Evolutionary conservation across 2,113 vertebrate genomes (phyloP).

Genomic region (Parus major): DNA sequence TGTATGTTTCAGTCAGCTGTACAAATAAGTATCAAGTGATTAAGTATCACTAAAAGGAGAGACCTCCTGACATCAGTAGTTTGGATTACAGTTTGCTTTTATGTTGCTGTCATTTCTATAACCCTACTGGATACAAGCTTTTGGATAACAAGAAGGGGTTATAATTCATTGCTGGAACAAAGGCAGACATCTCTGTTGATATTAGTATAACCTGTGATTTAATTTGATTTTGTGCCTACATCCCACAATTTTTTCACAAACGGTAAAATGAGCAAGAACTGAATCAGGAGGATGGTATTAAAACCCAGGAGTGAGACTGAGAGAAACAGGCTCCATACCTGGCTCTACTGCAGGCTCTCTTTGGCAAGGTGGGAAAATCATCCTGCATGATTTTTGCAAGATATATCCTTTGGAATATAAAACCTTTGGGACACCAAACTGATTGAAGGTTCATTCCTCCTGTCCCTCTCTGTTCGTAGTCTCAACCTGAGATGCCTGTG

Average conservation of each 20-base stretch:
- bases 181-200: not conserved
- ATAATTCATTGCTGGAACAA: not conserved
- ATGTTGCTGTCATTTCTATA: not conserved
- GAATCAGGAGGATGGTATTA: not conserved
- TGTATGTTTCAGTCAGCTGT: not conserved
- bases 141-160: not conserved
- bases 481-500: not conserved
- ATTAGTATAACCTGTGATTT: not conserved
- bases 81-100: not conserved
- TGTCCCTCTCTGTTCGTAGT: not conserved
- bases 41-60: not conserved
- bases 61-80: not conserved
- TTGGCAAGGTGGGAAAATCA: not conserved
- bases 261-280: not conserved
- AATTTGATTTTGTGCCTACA: not conserved
- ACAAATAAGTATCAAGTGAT: not conserved
- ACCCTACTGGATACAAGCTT: not conserved
- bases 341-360: not conserved
- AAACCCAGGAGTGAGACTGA: not conserved
- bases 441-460: not conserved
- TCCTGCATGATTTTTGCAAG: not conserved
- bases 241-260: not conserved
- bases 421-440: not conserved
- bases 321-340: not conserved
- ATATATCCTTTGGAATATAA: not conserved